Evolutionary conservation across 2,888 invertebrate genomes (phyloP), one percentile per base, ranked within the genome.

Genomic region (Hypomecis atomaria): DNA sequence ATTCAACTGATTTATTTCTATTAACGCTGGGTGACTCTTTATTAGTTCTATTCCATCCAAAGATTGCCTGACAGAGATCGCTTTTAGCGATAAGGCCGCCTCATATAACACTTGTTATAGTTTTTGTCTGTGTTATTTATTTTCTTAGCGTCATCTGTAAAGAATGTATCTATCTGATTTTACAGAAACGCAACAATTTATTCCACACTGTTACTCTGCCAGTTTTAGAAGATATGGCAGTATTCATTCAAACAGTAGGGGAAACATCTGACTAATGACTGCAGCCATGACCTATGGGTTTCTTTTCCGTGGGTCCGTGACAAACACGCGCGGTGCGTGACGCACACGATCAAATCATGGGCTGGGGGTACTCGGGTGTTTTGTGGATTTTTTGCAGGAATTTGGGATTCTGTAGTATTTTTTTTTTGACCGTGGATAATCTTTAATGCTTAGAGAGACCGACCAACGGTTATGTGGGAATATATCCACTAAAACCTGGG

Each of bases 251-350:
- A 13, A 45, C 34, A 34, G 48, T 23, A 36, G 11, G 52, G 57
- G 52, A 62, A 58, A 63, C 48, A 47, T 42, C 23, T 63, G 58
- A 59, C 43, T 63, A 63, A 63, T 63, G 62, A 58, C 42, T 58
- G 44, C 34, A 49, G 58, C 63, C 63, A 54, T 63, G 58, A 58
- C 63, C 63, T 63, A 58, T 58, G 63, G 62, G 42, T 53, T 62
- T 53, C 58, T 62, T 62, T 62, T 47, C 2, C 54, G 34, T 40
- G 47, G 38, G 23, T 40, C 47, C 62, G 53, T 62, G 62, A 53
- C 62, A 57, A 49, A 53, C 23, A 52, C 37, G 45, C 43, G 53
- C 43, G 53, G 52, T 43, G 58, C 53, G 62, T 62, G 62, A 62
- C 47, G 57, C 9, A 10, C 13, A 34, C 56, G 10, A 54, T 63